Conservation (phyloP, 2,797 vertebrate genomes). For the Coregonus suidteri region DNA sequence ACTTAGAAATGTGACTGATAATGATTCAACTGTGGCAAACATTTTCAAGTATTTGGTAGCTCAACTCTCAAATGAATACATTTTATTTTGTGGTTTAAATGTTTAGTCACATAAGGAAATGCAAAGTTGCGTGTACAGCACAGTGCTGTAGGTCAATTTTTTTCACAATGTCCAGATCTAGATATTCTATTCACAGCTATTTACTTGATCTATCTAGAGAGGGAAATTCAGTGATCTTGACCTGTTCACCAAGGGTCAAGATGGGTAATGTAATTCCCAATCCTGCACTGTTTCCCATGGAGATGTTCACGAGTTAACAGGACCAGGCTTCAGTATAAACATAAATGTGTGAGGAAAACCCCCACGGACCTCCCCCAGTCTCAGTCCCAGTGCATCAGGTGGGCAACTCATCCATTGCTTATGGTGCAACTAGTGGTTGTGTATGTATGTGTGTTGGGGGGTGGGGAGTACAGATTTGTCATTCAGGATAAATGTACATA, state of each 20-base stretch:
- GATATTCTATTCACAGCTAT: not conserved
- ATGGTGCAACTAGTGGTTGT: not conserved
- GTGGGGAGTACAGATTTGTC: no score
- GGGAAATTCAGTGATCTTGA: slow-evolving; percentile 15
- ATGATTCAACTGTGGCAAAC: not conserved
- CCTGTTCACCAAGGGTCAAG: not conserved
- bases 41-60: not conserved
- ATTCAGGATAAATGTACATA: not conserved
- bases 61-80: not conserved
- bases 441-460: no score
- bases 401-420: not conserved
- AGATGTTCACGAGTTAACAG: slow-evolving; percentile 23
- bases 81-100: not conserved
- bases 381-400: not conserved
- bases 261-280: not conserved
- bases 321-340: slow-evolving; percentile 27
- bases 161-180: not conserved
- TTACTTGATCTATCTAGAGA: not conserved
- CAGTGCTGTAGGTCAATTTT: no score
- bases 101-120: not conserved
- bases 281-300: slow-evolving; percentile 14
- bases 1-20: not conserved
- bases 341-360: slow-evolving; percentile 16
- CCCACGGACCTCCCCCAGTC: not conserved
- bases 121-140: not conserved